These are phyloP conservation scores for Melanotus villosus DNA, from an alignment of 2,888 invertebrate genomes.

Conservation along the genomic window DNA sequence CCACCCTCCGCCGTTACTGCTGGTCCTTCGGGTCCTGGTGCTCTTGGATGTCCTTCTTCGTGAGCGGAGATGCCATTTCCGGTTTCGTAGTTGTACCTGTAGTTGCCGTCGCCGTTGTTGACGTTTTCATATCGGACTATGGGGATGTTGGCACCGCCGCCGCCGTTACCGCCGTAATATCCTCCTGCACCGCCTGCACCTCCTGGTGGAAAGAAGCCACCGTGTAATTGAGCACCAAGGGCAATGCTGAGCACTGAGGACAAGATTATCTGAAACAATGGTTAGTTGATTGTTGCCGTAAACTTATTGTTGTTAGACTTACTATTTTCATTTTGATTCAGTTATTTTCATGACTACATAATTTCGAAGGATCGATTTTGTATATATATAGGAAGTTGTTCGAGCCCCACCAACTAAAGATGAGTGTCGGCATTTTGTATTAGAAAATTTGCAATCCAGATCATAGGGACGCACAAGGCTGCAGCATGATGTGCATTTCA, in stretches of 20 bases:
- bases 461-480: slow-evolving; percentile 26
- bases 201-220: slow-evolving; percentile 11
- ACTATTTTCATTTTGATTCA: slow-evolving; percentile 36
- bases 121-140: slow-evolving; percentile 74
- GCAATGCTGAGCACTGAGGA: slow-evolving; percentile 27
- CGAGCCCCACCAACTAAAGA: slow-evolving; percentile 22
- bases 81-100: slow-evolving; percentile 75
- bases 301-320: too few species aligned
- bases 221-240: slow-evolving; percentile 22
- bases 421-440: slow-evolving; percentile 18
- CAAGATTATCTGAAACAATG: slow-evolving; percentile 34
- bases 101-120: slow-evolving; percentile 76
- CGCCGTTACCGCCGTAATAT: slow-evolving; percentile 8
- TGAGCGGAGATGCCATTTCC: slow-evolving; percentile 77
- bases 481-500: slow-evolving; percentile 35
- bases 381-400: slow-evolving; percentile 27
- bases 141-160: slow-evolving; percentile 67
- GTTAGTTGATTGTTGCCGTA: too few species aligned
- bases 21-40: slow-evolving; percentile 51
- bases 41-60: slow-evolving; percentile 65
- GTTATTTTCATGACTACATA: slow-evolving; percentile 10
- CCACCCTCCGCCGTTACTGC: slow-evolving; percentile 69
- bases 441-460: slow-evolving; percentile 35
- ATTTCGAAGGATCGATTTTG: slow-evolving; percentile 12
- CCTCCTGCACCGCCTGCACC: slow-evolving; percentile 6